Evolutionary conservation across 2,888 invertebrate species (phyloP), one percentile per base, ranked within the genome.

Genomic region (Cylindroiulus punctatus): DNA sequence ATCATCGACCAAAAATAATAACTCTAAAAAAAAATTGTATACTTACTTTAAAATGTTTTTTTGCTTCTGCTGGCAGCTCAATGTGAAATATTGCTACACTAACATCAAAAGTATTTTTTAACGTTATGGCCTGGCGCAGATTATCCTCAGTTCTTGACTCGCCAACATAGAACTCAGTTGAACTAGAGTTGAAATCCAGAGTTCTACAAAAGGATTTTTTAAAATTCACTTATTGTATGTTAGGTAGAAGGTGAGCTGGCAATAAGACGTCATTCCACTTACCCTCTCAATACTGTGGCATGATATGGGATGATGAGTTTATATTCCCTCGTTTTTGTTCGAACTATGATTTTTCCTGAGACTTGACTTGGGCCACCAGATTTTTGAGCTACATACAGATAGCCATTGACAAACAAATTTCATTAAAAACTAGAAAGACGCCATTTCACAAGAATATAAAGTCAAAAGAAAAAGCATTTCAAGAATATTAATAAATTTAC

Each of bases 51-150:
- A 95, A 94, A 90, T 93, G 92, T 87, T 92, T 91, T 88, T 92
- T 91, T 85, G 93, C 93, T 87, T 94, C 94, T 26, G 92, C 90
- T 8, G 94, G 92, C 88, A 96, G 91, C 12, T 94, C 93, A 81
- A 95, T 93, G 90, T 95, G 95, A 88, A 94, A 94, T 88, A 97
- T 92, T 87, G 94, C 94, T 87, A 97, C 90, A 12, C 96, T 94
- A 88, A 94, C 92, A 89, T 94, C 93, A 90, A 95, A 96, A 89
- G 93, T 93, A 91, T 96, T 97, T 86, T 93, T 93, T 87, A 96
- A 92, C 85, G 92, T 92, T 88, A 95, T 92, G 88, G 92, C 92
- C 87, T 94, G 89, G 90, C 81, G 89, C 19, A 30, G 52, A 82
- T 82, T 42, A 87, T 90, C 90, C 87, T 89, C 89, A 82, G 89